phyloP scores from a whole-genome alignment of 1,140 invertebrate species.

The Pseudoatta argentina region DNA sequence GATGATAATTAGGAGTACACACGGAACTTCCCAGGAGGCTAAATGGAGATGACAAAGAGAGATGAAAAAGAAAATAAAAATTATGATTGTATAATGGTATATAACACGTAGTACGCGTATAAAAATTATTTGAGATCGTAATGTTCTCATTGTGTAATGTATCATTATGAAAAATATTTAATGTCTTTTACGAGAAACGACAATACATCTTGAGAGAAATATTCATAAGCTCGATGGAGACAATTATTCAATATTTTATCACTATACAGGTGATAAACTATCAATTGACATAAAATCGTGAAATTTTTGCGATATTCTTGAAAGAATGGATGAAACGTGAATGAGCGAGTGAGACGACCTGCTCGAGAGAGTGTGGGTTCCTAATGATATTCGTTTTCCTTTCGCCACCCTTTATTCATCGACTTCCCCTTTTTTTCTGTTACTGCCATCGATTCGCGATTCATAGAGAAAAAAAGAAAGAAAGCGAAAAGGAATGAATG shows the following conservation, averaged over 20 bases:
- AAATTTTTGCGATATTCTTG: slow-evolving; percentile 18
- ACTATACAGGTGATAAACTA: neutral
- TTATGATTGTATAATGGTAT: neutral
- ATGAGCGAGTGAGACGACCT: neutral
- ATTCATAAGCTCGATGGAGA: neutral
- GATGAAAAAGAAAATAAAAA: slow-evolving; percentile 2
- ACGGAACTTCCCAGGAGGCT: slow-evolving; percentile 10
- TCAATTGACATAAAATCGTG: slow-evolving; percentile 2
- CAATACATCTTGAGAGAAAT: too few species aligned
- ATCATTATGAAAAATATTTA: neutral
- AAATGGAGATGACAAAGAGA: neutral
- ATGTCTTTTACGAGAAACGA: neutral
- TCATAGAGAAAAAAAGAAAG: slow-evolving; percentile 33
- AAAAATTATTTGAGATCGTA: neutral
- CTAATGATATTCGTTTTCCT: slow-evolving; percentile 32
- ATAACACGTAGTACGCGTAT: neutral
- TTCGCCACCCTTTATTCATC: slow-evolving; percentile 11
- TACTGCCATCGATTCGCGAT: slow-evolving; percentile 12
- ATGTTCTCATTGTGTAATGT: neutral
- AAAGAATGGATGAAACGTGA: neutral
- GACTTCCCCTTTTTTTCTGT: slow-evolving; percentile 13
- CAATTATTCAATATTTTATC: neutral
- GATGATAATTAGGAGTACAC: slow-evolving; percentile 67
- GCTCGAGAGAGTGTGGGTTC: slow-evolving; percentile 11
- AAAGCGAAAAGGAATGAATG: slow-evolving; percentile 15